These are phyloP conservation scores for Actinostola sp. DNA, from an alignment of 92 coral and sea anemone species.

Conservation along the genomic window DNA sequence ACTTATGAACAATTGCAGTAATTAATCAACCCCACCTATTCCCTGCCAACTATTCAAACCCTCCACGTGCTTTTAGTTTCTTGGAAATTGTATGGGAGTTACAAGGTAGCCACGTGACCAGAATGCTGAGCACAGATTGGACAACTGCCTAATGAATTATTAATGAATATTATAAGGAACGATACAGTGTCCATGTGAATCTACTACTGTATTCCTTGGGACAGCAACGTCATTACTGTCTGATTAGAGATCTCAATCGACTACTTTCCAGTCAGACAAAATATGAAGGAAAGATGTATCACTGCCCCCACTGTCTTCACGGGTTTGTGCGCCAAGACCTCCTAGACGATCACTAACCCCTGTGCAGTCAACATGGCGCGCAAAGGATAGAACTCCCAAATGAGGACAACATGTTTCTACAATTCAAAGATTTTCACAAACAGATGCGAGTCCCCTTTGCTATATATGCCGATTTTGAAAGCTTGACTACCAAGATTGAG, in stretches of 20 bases:
- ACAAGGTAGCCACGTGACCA: no score
- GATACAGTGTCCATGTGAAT: conserved; percentile 8
- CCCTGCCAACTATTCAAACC: no score
- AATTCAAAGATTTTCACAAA: conserved; percentile 44
- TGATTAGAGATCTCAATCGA: conserved; percentile 12
- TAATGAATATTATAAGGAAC: no score
- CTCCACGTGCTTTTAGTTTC: no score
- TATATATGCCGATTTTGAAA: conserved; percentile 17
- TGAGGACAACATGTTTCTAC: conserved; percentile 26
- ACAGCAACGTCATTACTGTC: conserved; percentile 26
- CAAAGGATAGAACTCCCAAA: conserved; percentile 43
- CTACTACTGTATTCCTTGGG: conserved; percentile 33
- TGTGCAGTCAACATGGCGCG: conserved; percentile 36
- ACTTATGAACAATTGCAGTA: no score
- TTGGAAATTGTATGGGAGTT: no score
- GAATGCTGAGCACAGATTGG: no score
- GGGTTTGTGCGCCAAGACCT: conserved; percentile 50
- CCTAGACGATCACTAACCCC: conserved; percentile 49
- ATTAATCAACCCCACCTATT: no score
- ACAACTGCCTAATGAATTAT: no score
- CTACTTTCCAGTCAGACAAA: conserved; percentile 15
- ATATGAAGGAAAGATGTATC: conserved; percentile 19
- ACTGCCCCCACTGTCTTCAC: conserved; percentile 53
- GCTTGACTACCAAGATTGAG: conserved; percentile 16
- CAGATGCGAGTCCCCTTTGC: conserved; percentile 37